Conservation (phyloP, 2,797 vertebrate species). For the Oceanodroma leucorhoa region DNA sequence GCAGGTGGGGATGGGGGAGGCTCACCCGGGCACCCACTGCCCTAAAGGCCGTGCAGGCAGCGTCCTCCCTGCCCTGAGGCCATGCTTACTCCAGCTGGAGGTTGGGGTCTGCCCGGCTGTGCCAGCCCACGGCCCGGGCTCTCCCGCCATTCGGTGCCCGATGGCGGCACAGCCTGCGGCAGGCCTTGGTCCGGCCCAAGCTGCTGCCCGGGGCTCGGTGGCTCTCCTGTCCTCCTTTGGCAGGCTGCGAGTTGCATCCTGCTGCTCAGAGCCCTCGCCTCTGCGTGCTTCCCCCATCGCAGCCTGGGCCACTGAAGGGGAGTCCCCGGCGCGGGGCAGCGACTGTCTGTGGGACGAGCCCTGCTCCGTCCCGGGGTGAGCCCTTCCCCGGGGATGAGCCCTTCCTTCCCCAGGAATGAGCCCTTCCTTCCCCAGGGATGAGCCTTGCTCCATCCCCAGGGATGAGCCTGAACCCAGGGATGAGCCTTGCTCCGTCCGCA, state of each 20-base stretch:
- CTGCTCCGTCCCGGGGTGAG: too few relatives aligned
- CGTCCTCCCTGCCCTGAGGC: not conserved
- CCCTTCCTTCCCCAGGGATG: not conserved
- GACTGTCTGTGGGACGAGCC: too few relatives aligned
- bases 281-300: fast-evolving
- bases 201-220: fast-evolving
- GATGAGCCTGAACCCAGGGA: not conserved
- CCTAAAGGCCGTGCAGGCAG: not conserved
- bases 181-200: fast-evolving
- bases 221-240: fast-evolving
- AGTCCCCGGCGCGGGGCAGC: not conserved
- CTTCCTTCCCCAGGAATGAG: too few relatives aligned
- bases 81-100: not conserved
- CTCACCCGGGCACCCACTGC: not conserved
- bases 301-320: fast-evolving
- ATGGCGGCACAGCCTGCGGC: fast-evolving
- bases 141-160: fast-evolving
- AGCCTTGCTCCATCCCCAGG: not conserved
- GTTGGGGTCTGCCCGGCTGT: not conserved
- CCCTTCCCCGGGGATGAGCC: too few relatives aligned
- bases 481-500: not conserved
- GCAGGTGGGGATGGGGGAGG: not conserved
- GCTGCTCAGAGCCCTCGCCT: not conserved
- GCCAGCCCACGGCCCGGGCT: not conserved
- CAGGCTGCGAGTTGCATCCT: not conserved